Conservation (phyloP, 2,797 vertebrate genomes). For the Merluccius polli region DNA sequence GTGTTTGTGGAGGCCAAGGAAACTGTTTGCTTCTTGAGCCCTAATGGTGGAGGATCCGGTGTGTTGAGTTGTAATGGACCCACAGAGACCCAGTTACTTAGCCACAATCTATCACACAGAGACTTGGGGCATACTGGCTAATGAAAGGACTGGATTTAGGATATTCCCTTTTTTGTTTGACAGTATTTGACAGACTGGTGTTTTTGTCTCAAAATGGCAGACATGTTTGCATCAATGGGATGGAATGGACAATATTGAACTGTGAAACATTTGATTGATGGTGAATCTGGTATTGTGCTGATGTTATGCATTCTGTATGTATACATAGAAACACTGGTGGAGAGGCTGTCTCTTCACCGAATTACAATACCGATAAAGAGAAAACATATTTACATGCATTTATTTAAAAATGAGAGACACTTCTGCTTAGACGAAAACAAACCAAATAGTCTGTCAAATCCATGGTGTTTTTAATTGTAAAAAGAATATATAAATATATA, state of each 20-base stretch:
- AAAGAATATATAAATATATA: constrained; percentile 77
- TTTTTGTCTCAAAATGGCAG: constrained; percentile 28
- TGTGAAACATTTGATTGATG: constrained; percentile 31
- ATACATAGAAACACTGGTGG: constrained; percentile 43
- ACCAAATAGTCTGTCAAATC: constrained; percentile 80
- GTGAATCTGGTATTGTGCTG: constrained; percentile 43
- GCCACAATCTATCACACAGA: constrained; percentile 67
- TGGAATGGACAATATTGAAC: constrained; percentile 29
- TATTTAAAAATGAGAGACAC: constrained; percentile 67
- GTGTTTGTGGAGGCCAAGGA: constrained; percentile 56
- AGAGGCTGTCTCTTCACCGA: constrained; percentile 45
- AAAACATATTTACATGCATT: constrained; percentile 75
- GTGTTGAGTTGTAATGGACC: constrained; percentile 58
- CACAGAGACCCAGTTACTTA: constrained; percentile 71
- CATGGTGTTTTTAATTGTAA: constrained; percentile 82
- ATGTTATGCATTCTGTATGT: constrained; percentile 50
- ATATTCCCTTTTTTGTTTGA: constrained; percentile 30
- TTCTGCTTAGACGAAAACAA: constrained; percentile 72
- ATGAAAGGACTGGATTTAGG: constrained; percentile 48
- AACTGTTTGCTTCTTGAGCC: constrained; percentile 74
- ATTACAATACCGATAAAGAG: constrained; percentile 45
- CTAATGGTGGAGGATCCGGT: constrained; percentile 45
- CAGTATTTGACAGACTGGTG: constrained; percentile 39
- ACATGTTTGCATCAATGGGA: constrained; percentile 35
- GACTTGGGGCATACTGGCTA: constrained; percentile 63